Percentiles rank a stretch among this genome's conserved stretches.
Conservation (phyloP, 1,140 invertebrate genomes). For the Thereuonema tuberculata region DNA sequence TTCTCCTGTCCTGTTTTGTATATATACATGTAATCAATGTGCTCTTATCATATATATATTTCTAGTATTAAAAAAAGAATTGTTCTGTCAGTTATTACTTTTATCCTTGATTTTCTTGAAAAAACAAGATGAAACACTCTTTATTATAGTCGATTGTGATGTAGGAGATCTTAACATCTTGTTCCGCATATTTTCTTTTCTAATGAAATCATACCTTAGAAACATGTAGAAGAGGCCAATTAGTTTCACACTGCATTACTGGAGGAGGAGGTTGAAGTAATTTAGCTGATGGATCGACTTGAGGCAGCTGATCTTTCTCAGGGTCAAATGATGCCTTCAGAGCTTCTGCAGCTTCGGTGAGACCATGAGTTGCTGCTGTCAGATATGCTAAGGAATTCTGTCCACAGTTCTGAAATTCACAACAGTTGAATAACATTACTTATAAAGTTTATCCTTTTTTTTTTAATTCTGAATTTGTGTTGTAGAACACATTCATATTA, state of each 20-base stretch:
- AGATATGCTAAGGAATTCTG: slow-evolving; percentile 73
- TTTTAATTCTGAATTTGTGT: too few relatives aligned
- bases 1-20: too few relatives aligned
- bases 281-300: slow-evolving; percentile 56
- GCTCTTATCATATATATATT: too few relatives aligned
- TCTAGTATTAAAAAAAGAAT: too few relatives aligned
- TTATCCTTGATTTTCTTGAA: too few relatives aligned
- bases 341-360: slow-evolving; percentile 62
- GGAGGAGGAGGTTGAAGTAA: slow-evolving; percentile 77
- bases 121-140: too few relatives aligned
- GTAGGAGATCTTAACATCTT: too few relatives aligned
- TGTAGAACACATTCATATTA: too few relatives aligned
- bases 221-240: slow-evolving; percentile 92
- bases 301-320: slow-evolving; percentile 51
- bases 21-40: too few relatives aligned
- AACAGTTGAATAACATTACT: slow-evolving; percentile 9
- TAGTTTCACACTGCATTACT: slow-evolving; percentile 69
- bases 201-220: slow-evolving; percentile 42
- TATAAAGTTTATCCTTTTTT: slow-evolving; percentile 5
- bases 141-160: too few relatives aligned
- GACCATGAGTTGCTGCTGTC: slow-evolving; percentile 86
- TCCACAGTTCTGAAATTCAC: slow-evolving; percentile 38
- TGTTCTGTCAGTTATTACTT: too few relatives aligned
- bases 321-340: slow-evolving; percentile 51
- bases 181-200: too few relatives aligned